Evolutionary conservation across 2,888 invertebrate species (phyloP), one percentile per base, ranked within the genome.

Genomic region (Spialia ferax): DNA sequence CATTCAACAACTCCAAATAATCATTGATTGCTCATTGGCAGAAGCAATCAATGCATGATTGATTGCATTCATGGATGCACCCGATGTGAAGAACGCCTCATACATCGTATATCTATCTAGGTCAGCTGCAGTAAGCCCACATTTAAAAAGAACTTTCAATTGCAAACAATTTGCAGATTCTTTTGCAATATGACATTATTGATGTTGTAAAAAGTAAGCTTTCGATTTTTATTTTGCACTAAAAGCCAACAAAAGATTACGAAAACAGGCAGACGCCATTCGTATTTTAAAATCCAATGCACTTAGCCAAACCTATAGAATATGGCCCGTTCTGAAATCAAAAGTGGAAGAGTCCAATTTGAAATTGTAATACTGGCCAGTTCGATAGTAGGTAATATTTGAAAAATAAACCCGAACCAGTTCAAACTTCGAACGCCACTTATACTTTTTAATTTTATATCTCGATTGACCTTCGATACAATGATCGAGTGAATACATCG

Each of bases 361-460:
- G 81, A 92, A 93, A 92, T 92, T 91, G 84, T 91, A 93, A 92
- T 91, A 82, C 75, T 79, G 77, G 77, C 82, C 84, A 79, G 75
- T 77, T 77, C 75, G 74, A 68, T 74, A 74, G 85, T 86, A 62
- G 57, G 35, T 35, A 87, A 89, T 89, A 93, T 93, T 91, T 91
- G 91, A 93, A 92, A 92, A 90, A 91, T 90, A 90, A 88, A 80
- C 87, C 81, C 77, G 79, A 80, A 80, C 81, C 79, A 79, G 82
- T 83, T 83, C 85, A 82, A 79, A 83, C 78, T 83, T 82, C 85
- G 82, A 79, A 83, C 78, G 78, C 85, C 86, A 84, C 85, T 93
- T 93, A 92, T 91, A 93, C 93, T 93, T 93, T 93, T 93, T 93
- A 92, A 93, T 92, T 91, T 89, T 86, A 87, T 87, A 89, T 88